Conservation (phyloP, 2,888 invertebrate genomes). For the Anoplius nigerrimus region DNA sequence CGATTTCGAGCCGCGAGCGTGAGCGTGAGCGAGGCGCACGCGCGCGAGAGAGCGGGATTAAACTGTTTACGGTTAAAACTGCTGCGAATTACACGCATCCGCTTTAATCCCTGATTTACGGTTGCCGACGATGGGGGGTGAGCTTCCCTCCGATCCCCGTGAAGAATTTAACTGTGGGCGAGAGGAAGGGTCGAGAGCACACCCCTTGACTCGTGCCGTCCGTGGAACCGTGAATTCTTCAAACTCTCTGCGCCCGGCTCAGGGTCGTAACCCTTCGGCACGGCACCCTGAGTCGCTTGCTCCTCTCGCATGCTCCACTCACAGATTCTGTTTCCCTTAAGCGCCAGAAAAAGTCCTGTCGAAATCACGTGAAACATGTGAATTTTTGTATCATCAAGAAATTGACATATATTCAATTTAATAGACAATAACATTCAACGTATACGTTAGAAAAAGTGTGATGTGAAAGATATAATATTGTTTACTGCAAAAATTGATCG, state of each 20-base stretch:
- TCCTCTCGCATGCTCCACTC: too few relatives aligned
- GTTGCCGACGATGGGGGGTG: slow-evolving; percentile 31
- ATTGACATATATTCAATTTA: too few relatives aligned
- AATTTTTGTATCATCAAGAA: too few relatives aligned
- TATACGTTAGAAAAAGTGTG: too few relatives aligned
- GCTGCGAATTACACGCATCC: slow-evolving; percentile 68
- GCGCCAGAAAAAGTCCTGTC: too few relatives aligned
- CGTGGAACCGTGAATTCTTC: slow-evolving; percentile 30
- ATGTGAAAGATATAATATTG: too few relatives aligned
- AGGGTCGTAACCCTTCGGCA: not conserved
- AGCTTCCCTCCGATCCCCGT: slow-evolving; percentile 64
- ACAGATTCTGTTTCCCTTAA: too few relatives aligned
- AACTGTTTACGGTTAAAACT: slow-evolving; percentile 73
- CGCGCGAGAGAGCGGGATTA: slow-evolving; percentile 65
- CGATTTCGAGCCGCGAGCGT: slow-evolving; percentile 43
- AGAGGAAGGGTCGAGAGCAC: slow-evolving; percentile 43
- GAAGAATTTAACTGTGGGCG: slow-evolving; percentile 66
- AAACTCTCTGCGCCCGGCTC: slow-evolving; percentile 10
- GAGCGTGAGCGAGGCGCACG: slow-evolving; percentile 29
- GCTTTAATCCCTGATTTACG: slow-evolving; percentile 73
- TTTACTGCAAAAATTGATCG: too few relatives aligned
- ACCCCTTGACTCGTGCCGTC: slow-evolving; percentile 61
- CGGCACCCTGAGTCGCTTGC: not conserved
- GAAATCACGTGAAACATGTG: too few relatives aligned
- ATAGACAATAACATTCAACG: too few relatives aligned